Evolutionary conservation across 2,888 invertebrate genomes (phyloP), one percentile per base, ranked within the genome.

Genomic region (Arrhopalites spinosus): DNA sequence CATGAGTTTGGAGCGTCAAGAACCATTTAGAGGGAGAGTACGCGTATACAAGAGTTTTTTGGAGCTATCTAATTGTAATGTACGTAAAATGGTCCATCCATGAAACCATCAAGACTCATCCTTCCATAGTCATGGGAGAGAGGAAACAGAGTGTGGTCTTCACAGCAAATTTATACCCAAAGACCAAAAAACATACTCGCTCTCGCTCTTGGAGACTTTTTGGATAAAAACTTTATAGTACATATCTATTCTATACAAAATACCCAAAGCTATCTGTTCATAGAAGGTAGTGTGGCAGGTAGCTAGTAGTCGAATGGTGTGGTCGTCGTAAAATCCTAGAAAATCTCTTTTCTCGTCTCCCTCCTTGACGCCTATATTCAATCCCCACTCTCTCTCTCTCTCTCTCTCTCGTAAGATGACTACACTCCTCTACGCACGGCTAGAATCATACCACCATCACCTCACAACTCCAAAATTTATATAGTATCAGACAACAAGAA

Each of bases 351-450:
- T 43, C 29, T 70, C 69, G 47, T 45, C 56, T 70, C 70, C 56
- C 70, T 63, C 64, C 23, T 59, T 59, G 78, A 76, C 75, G 77
- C 78, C 75, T 79, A 81, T 80, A 80, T 45, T 11, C n/a, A n/a
- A n/a, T n/a, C n/a, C n/a, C n/a, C n/a, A n/a, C n/a, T n/a, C n/a
- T n/a, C n/a, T n/a, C n/a, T n/a, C n/a, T n/a, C n/a, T n/a, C n/a
- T n/a, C n/a, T n/a, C n/a, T n/a, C n/a, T n/a, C n/a, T n/a, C n/a
- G n/a, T n/a, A n/a, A n/a, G n/a, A n/a, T n/a, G n/a, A 13, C 56
- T 56, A 7, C 11, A 56, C 56, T 56, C 7, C 56, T 20, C 7
- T 61, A 8, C 2, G 23, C 23, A 15, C 23, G 3, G 61, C 23
- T 23, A n/a, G n/a, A n/a, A n/a, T n/a, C 61, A 23, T 25, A 61